Conservation (phyloP, 2,797 vertebrate genomes). For the Melopsittacus undulatus region DNA sequence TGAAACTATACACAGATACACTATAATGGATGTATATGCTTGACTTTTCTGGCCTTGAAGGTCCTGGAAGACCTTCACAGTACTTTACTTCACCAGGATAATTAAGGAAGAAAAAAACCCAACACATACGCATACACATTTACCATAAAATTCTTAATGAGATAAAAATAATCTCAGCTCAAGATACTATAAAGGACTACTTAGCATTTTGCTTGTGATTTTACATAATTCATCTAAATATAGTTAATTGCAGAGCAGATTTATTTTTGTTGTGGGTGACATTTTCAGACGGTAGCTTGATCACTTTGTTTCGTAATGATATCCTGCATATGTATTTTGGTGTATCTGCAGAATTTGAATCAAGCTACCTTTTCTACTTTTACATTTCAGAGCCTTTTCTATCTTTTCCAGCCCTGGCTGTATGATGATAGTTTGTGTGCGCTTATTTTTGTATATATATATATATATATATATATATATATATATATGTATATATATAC, state of each 20-base stretch:
- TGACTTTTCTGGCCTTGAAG: constrained; percentile 30
- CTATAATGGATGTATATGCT: neutral
- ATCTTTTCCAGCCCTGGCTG: neutral
- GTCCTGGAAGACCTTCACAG: constrained; percentile 2
- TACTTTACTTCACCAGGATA: neutral
- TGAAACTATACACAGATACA: neutral
- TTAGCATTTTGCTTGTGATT: constrained; percentile 68
- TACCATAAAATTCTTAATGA: constrained; percentile 53
- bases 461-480: no score
- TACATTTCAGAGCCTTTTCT: neutral
- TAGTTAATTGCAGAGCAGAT: constrained; percentile 54
- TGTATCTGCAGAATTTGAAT: neutral
- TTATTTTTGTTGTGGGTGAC: constrained; percentile 66
- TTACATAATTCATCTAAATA: constrained; percentile 70
- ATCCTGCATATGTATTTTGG: constrained; percentile 19
- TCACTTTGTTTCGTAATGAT: constrained; percentile 62
- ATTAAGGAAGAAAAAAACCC: neutral
- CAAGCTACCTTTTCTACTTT: constrained; percentile 18
- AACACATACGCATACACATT: neutral
- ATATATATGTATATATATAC: neutral
- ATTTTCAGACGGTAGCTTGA: constrained; percentile 61
- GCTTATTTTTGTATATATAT: no score
- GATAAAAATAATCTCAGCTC: constrained; percentile 65
- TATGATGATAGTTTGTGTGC: neutral
- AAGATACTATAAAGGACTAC: constrained; percentile 39